Conservation (phyloP, 30 jellyfish, hydroid and myxozoan species). For the Cassiopea xamachana region DNA sequence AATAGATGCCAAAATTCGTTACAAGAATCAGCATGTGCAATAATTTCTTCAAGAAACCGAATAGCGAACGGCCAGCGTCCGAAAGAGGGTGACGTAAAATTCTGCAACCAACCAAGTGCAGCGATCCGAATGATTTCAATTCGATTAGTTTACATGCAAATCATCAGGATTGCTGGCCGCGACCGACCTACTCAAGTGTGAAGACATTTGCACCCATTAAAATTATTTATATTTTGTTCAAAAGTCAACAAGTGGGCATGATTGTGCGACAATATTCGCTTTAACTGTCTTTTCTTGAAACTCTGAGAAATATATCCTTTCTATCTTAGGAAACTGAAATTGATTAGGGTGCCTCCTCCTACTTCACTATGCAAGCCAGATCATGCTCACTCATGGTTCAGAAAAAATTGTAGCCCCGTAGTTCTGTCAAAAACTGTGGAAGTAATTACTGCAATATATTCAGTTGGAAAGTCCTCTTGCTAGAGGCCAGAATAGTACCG, state of each 20-base stretch:
- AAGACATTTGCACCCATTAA: conserved; percentile 39
- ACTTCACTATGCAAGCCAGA: too few species aligned
- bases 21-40: neutral
- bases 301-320: too few species aligned
- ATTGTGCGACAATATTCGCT: neutral
- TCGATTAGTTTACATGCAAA: conserved; percentile 15
- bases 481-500: too few species aligned
- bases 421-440: too few species aligned
- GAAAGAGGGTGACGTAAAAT: conserved; percentile 63
- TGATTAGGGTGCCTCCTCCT: too few species aligned
- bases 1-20: neutral
- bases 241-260: neutral
- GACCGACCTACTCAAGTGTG: conserved; percentile 52
- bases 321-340: too few species aligned
- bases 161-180: conserved; percentile 16
- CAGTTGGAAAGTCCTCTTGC: too few species aligned
- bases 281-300: too few species aligned
- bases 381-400: too few species aligned
- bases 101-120: conserved; percentile 54
- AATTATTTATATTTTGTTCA: neutral
- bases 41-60: neutral
- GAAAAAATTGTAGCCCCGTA: too few species aligned
- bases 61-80: conserved; percentile 4
- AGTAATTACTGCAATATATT: too few species aligned
- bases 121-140: conserved; percentile 67